Evolutionary conservation across 2,888 invertebrate genomes (phyloP).

Genomic region (Clivina fossor): DNA sequence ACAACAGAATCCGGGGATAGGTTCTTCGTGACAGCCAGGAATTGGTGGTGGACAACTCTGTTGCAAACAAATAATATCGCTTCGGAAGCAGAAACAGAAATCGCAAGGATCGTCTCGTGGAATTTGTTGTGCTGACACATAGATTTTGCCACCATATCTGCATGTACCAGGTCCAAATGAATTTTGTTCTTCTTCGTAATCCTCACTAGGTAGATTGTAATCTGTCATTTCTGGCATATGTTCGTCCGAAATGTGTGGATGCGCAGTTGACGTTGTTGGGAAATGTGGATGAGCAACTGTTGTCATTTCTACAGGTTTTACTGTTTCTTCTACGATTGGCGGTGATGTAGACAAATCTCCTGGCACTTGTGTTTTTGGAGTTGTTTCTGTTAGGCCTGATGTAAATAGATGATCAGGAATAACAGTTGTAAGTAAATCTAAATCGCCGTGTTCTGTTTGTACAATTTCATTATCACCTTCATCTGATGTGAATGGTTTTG

Average conservation of each 20-base stretch:
- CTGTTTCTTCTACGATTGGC: constrained; percentile 34
- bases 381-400: constrained; percentile 21
- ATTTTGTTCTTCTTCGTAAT: constrained; percentile 76
- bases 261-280: constrained; percentile 34
- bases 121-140: constrained; percentile 93
- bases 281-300: constrained; percentile 32
- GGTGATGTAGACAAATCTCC: constrained; percentile 48
- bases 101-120: constrained; percentile 93
- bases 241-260: constrained; percentile 44
- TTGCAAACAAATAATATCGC: constrained; percentile 92
- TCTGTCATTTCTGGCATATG: constrained; percentile 48
- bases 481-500: constrained; percentile 5
- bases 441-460: constrained; percentile 15
- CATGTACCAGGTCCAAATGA: constrained; percentile 87
- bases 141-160: constrained; percentile 88
- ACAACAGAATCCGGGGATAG: constrained; percentile 92
- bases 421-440: constrained; percentile 4
- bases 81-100: constrained; percentile 96
- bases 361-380: constrained; percentile 37
- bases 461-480: constrained; percentile 14
- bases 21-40: constrained; percentile 87
- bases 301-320: constrained; percentile 20
- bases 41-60: constrained; percentile 95
- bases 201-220: constrained; percentile 53
- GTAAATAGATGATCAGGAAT: constrained; percentile 30